Percentiles rank a stretch among this genome's conserved stretches.
These are phyloP conservation scores for Apostichopus parvimensis DNA, from an alignment of 35 echinoderm and acorn worm species.

Conservation along the genomic window DNA sequence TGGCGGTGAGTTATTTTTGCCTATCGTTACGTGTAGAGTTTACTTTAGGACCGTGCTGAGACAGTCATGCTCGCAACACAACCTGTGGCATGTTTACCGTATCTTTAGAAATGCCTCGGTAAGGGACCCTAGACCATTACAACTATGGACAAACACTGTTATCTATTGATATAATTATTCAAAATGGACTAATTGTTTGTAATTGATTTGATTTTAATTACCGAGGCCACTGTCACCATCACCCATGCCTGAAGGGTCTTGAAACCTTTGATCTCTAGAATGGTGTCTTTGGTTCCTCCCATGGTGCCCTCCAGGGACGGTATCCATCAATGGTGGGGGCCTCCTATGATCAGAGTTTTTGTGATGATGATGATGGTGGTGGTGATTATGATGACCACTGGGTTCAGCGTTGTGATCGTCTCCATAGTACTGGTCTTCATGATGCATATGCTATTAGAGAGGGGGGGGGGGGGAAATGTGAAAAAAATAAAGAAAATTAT, in stretches of 20 bases:
- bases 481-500: no score
- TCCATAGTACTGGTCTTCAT: constrained; percentile 24
- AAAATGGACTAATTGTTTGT: no score
- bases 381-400: background rate
- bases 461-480: no score
- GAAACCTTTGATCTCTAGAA: constrained; percentile 15
- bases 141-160: no score
- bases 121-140: no score
- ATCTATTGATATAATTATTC: no score
- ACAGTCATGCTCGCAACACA: no score
- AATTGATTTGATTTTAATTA: background rate
- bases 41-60: no score
- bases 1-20: background rate
- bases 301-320: background rate
- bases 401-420: background rate
- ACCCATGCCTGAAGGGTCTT: constrained; percentile 27
- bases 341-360: background rate
- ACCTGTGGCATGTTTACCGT: no score
- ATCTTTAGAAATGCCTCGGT: no score
- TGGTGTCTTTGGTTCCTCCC: constrained; percentile 5
- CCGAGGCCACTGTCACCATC: constrained; percentile 1
- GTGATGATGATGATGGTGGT: constrained; percentile 5
- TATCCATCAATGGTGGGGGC: background rate
- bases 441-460: background rate
- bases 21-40: background rate